Conservation (phyloP, 2,797 vertebrate species). For the Potorous gilbertii region DNA sequence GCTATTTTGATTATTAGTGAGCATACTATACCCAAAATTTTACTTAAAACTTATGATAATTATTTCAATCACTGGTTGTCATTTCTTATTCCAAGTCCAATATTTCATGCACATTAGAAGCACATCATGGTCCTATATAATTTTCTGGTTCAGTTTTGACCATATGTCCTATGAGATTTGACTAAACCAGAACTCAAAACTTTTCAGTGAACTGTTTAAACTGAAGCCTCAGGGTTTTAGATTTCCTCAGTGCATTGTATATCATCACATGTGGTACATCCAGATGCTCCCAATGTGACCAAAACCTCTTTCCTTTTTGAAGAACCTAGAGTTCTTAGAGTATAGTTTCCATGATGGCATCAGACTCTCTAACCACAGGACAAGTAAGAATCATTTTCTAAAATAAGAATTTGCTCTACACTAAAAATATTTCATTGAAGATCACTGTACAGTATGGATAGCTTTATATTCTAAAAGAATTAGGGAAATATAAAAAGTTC, state of each 20-base stretch:
- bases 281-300: constrained; percentile 18
- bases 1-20: background rate
- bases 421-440: background rate
- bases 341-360: background rate
- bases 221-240: background rate
- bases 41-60: background rate
- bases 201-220: background rate
- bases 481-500: background rate
- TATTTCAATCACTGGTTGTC: constrained; percentile 12
- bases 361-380: background rate
- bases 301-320: constrained; percentile 28
- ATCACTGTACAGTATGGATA: background rate
- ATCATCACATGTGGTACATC: constrained; percentile 9
- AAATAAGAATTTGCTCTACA: background rate
- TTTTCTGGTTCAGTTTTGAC: background rate
- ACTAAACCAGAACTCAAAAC: constrained; percentile 12
- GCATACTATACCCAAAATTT: background rate
- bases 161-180: constrained; percentile 35
- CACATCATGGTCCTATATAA: background rate
- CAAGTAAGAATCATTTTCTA: constrained; percentile 7
- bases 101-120: background rate
- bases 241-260: background rate
- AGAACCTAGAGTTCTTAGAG: constrained; percentile 24
- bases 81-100: constrained; percentile 36
- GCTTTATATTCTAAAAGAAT: background rate